A percentile compares a stretch with the other conserved stretches of the same genome.
Conservation (phyloP, 2,797 vertebrate genomes). For the Ptychobarbus kaznakovi region DNA sequence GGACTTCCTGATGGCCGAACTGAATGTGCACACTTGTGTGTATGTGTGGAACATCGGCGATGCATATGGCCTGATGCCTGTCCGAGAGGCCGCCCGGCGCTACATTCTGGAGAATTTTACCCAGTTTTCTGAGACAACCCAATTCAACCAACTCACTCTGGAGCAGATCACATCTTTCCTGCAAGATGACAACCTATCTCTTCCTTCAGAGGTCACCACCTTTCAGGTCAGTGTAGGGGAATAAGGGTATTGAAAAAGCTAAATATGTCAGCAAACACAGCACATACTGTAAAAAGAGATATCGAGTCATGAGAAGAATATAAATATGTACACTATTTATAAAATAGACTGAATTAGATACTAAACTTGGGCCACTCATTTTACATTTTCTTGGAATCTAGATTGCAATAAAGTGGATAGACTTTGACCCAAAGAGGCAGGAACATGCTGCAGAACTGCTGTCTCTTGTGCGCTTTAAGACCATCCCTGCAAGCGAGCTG, state of each 20-base stretch:
- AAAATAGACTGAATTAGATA: conserved; percentile 14
- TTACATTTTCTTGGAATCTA: conserved; percentile 57
- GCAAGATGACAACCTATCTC: conserved; percentile 79
- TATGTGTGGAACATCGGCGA: conserved; percentile 86
- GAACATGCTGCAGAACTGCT: conserved; percentile 80
- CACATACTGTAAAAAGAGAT: conserved; percentile 47
- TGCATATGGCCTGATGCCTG: conserved; percentile 77
- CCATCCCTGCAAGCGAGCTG: conserved; percentile 85
- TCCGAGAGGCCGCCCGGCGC: conserved; percentile 76
- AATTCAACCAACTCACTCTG: conserved; percentile 84
- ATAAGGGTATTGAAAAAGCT: conserved; percentile 9
- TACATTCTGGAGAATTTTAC: conserved; percentile 84
- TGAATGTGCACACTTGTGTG: conserved; percentile 84
- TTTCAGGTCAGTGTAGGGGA: conserved; percentile 78
- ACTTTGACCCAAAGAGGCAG: conserved; percentile 81
- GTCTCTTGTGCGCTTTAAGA: conserved; percentile 82
- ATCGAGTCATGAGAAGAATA: background rate
- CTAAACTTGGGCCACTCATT: conserved; percentile 38
- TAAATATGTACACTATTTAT: conserved; percentile 52
- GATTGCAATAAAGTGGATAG: conserved; percentile 85
- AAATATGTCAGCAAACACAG: conserved; percentile 40
- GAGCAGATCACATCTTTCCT: conserved; percentile 84
- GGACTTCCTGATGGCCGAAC: conserved; percentile 83
- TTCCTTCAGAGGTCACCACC: conserved; percentile 81
- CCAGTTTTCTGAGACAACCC: conserved; percentile 81